Percentiles rank a stretch among this genome's conserved stretches.
phyloP scores from a whole-genome alignment of 2,113 vertebrate species.

The Pelecanus crispus region DNA sequence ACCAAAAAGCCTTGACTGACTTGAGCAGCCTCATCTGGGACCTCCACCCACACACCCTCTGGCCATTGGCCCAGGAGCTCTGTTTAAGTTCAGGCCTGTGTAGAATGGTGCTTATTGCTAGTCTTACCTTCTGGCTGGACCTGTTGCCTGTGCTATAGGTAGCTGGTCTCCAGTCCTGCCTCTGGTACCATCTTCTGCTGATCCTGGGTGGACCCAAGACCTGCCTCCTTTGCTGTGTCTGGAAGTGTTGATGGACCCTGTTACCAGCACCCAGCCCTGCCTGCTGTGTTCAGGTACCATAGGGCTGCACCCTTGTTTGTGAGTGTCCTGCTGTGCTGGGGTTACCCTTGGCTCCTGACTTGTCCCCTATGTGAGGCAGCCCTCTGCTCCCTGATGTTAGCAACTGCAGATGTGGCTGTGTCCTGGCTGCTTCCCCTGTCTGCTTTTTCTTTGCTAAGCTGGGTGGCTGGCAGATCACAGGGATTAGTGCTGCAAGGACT shows the following conservation, averaged over 20 bases:
- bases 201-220: too few relatives aligned
- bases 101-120: accelerated
- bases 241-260: too few relatives aligned
- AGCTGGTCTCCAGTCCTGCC: neutral
- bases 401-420: neutral
- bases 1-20: neutral
- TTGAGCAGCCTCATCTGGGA: neutral
- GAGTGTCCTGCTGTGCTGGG: neutral
- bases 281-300: neutral
- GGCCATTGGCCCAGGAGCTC: neutral
- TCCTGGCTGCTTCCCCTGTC: neutral
- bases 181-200: neutral
- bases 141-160: neutral
- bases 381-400: neutral
- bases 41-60: accelerated
- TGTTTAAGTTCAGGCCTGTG: neutral
- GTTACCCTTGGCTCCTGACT: neutral
- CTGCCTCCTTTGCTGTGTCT: neutral
- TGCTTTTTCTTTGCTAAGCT: neutral
- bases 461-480: neutral
- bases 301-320: neutral
- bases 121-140: accelerated
- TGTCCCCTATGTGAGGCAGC: neutral
- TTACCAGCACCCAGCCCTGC: neutral
- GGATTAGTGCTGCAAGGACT: neutral